Conservation (phyloP, 2,888 invertebrate genomes). For the Xylophagus ater region DNA sequence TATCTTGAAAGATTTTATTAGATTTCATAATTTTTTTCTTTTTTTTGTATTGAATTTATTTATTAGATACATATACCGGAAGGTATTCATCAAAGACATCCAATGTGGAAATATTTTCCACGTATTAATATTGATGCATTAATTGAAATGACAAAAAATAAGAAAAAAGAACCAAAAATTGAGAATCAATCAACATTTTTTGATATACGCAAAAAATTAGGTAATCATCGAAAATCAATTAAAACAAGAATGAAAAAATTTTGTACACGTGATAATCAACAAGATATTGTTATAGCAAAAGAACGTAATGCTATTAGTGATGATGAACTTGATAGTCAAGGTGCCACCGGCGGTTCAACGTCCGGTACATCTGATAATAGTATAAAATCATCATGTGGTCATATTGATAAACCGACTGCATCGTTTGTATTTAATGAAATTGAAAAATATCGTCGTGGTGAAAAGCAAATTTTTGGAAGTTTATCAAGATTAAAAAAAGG, state of each 20-base stretch:
- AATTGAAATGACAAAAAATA: constrained; percentile 22
- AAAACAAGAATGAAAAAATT: constrained; percentile 26
- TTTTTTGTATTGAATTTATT: too few relatives aligned
- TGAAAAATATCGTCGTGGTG: constrained; percentile 16
- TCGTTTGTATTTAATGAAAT: constrained; percentile 14
- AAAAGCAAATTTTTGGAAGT: constrained; percentile 23
- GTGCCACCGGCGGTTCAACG: constrained; percentile 13
- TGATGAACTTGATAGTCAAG: constrained; percentile 18
- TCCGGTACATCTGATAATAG: constrained; percentile 15
- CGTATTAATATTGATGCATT: constrained; percentile 25
- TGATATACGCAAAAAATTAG: constrained; percentile 24
- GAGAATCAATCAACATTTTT: constrained; percentile 22
- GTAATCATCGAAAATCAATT: constrained; percentile 27
- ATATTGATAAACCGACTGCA: constrained; percentile 3
- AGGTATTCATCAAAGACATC: constrained; percentile 15
- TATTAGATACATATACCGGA: constrained; percentile 26
- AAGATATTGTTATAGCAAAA: background rate
- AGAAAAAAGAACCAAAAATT: constrained; percentile 16
- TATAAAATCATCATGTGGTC: constrained; percentile 13
- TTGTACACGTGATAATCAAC: constrained; percentile 17
- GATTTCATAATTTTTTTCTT: background rate
- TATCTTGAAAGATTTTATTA: background rate
- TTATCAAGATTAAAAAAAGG: constrained; percentile 21
- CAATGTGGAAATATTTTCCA: constrained; percentile 26
- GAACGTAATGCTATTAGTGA: constrained; percentile 16